Base-by-base conservation (phyloP, 2,113 vertebrate genomes). In the Athene noctua region DNA sequence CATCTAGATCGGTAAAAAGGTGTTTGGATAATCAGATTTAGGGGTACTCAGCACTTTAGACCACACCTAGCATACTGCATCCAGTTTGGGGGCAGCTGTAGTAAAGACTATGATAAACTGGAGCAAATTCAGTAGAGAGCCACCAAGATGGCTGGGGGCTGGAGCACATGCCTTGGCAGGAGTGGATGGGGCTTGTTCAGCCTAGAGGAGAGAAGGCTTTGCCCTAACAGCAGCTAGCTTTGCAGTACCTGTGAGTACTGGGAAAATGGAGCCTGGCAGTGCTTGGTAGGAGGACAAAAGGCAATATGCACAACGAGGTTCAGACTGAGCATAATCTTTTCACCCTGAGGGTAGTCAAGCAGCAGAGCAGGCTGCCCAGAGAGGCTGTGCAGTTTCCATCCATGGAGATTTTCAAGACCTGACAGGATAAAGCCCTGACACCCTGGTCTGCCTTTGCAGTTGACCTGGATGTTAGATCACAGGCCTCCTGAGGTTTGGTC, bases 251-350 rank as follows among this genome's bases (percentile, higher is more conserved):
- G 5, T 30, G 32, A 44, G 32, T 51, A 42, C 27, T 47, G 51
- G 74, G 52, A 67, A 85, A 38, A 66, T 27, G 13, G 66, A 83
- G 26, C 30, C 3, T 5, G 47, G 34, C 22, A 42, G 44, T 55
- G 47, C 59, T 75, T 59, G 49, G 29, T 80, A 36, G n/a, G 38
- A 82, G 38, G 63, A 36, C 47, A 66, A 67, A 84, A 79, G 19
- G 42, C 25, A 25, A 11, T 2, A 2, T 42, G 32, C 1, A 0
- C 29, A 23, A 91, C 51, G 4, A 32, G 1, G 0, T 88, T 89
- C 88, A 88, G 77, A 70, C 38, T 58, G 71, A 58, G 59, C 21
- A 14, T 36, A n/a, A 51, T 63, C 29, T 79, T 79, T 66, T 63
- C 12, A 27, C 44, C 8, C 18, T 38, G 58, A 68, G 25, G 15